These are phyloP conservation scores for Decapterus maruadsi DNA, from an alignment of 2,797 vertebrate species.

Conservation along the genomic window DNA sequence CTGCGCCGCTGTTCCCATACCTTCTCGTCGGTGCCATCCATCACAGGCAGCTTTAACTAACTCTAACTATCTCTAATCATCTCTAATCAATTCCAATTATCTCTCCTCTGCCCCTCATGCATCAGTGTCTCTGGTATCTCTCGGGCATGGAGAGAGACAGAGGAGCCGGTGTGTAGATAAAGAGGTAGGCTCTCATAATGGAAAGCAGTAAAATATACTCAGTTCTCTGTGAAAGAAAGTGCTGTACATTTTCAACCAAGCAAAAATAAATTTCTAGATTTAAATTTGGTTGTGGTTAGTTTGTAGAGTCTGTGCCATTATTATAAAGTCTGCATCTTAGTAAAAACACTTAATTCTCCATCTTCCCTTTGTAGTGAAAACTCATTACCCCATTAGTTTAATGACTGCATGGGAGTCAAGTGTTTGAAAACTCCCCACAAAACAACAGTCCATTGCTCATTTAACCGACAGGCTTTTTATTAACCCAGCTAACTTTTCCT, in stretches of 20 bases:
- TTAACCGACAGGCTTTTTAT: conserved; percentile 74
- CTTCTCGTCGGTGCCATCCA: conserved; percentile 66
- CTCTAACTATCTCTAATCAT: conserved; percentile 79
- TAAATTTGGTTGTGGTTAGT: conserved; percentile 6
- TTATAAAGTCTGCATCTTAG: conserved; percentile 9
- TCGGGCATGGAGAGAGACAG: conserved; percentile 43
- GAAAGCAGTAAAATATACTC: conserved; percentile 15
- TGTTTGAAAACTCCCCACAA: conserved; percentile 70
- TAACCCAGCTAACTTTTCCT: conserved; percentile 66
- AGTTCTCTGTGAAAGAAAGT: conserved; percentile 1
- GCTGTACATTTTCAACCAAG: neutral
- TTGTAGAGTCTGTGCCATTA: neutral
- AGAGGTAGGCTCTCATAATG: conserved; percentile 32
- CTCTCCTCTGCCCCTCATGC: conserved; percentile 66
- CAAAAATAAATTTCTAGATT: neutral
- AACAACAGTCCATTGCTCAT: conserved; percentile 67
- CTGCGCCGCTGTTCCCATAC: conserved; percentile 52
- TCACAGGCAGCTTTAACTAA: conserved; percentile 76
- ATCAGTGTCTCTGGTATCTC: conserved; percentile 72
- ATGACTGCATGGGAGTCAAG: conserved; percentile 67
- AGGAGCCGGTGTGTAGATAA: conserved; percentile 36
- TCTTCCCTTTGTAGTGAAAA: conserved; percentile 60
- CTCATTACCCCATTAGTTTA: conserved; percentile 68
- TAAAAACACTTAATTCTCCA: conserved; percentile 34
- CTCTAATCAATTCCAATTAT: conserved; percentile 82